Evolutionary conservation across 2,888 invertebrate species (phyloP).

Genomic region (Cephus sareptanus): DNA sequence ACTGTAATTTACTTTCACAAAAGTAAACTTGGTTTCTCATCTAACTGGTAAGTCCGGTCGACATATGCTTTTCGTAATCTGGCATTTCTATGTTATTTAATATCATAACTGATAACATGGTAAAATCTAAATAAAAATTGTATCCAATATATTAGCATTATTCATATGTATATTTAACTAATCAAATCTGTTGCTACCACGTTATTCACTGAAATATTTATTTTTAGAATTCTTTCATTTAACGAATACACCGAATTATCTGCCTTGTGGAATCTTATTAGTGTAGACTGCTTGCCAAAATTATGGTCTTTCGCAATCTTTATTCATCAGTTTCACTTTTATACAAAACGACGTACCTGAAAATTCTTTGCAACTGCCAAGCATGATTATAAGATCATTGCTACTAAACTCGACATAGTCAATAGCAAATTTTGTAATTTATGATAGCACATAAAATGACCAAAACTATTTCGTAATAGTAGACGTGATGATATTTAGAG

Average conservation of each 20-base stretch:
- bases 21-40: not conserved
- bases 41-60: not conserved
- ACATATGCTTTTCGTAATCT: not conserved
- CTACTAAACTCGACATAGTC: not conserved
- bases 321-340: not conserved
- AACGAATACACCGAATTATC: not conserved
- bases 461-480: not conserved
- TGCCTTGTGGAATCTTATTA: not conserved
- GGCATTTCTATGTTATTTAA: not conserved
- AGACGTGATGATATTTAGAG: not conserved
- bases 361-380: not conserved
- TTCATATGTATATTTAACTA: not conserved
- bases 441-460: not conserved
- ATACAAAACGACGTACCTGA: not conserved
- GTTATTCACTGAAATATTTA: not conserved
- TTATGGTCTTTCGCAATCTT: not conserved
- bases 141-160: not conserved
- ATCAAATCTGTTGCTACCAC: not conserved
- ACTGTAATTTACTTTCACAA: not conserved
- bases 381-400: not conserved
- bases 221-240: not conserved
- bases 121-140: no score
- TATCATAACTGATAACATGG: not conserved
- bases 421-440: not conserved
- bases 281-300: constrained; percentile 1